A percentile compares a stretch with the other conserved stretches of the same genome.
These are phyloP conservation scores for Eledona agricola DNA, from an alignment of 2,888 invertebrate species.

Conservation along the genomic window DNA sequence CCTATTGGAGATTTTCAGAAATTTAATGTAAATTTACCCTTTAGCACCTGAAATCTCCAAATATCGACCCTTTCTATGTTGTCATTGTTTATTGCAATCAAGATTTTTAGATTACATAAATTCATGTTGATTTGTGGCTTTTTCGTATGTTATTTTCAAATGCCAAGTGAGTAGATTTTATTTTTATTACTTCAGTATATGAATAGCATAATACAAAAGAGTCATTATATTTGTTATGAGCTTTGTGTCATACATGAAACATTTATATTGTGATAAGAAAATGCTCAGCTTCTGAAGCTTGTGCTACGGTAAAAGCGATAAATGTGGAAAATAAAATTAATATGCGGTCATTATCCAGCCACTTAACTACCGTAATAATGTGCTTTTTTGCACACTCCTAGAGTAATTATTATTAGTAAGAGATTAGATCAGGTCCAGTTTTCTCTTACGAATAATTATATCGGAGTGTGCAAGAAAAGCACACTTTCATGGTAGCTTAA, in stretches of 20 bases:
- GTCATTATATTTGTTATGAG: constrained; percentile 32
- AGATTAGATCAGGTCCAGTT: too few species aligned
- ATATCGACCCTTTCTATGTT: constrained; percentile 22
- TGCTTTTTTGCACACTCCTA: too few species aligned
- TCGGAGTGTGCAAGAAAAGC: too few species aligned
- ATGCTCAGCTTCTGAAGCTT: constrained; percentile 30
- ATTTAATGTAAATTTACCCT: constrained; percentile 38
- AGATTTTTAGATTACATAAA: constrained; percentile 23
- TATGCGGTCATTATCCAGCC: too few species aligned
- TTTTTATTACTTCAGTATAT: too few species aligned
- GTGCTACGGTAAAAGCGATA: too few species aligned
- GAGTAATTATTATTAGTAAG: too few species aligned
- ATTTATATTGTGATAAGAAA: constrained; percentile 32
- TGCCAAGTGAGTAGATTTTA: constrained; percentile 24
- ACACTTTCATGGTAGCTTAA: too few species aligned
- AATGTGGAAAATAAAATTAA: too few species aligned
- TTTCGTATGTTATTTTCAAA: constrained; percentile 9
- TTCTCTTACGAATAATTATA: too few species aligned
- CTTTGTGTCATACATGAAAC: constrained; percentile 30
- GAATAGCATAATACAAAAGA: constrained; percentile 19
- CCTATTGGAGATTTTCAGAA: constrained; percentile 59
- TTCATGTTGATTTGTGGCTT: constrained; percentile 18
- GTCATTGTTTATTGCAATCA: constrained; percentile 28
- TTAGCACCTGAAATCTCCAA: constrained; percentile 21
- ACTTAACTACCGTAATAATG: too few species aligned